Evolutionary conservation across 2,113 vertebrate species (phyloP), one percentile per base, ranked within the genome.

Genomic region (Entomyzon cyanotis): DNA sequence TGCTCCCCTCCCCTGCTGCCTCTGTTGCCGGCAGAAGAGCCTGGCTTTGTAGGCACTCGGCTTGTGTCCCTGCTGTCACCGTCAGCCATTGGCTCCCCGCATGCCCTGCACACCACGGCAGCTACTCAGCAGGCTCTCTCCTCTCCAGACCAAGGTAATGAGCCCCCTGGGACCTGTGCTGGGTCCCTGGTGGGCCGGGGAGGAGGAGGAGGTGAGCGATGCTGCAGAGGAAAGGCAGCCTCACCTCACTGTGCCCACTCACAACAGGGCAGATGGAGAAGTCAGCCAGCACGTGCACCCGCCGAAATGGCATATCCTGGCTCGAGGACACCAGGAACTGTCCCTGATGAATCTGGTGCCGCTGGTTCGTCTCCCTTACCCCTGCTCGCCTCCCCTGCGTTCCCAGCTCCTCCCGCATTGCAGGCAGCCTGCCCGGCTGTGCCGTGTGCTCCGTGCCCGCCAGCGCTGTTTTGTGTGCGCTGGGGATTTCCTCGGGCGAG

Each of bases 1-100:
- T 98, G 95, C 82, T 94, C 41, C 84, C 44, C 24, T 94, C 60
- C 75, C 59, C 68, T 37, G 37, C 92, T 94, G 82, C 80, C 78
- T 53, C 41, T 0, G 5, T 19, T 84, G 71, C 64, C 19, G 1
- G 64, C 41, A 79, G 58, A 62, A 81, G 73, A 90, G 58, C 44
- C n/a, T 28, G 53, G 65, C 68, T 96, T 75, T 25, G 60, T 78
- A 84, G 74, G 67, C 8, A 0, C 78, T 81, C 7, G 1, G 67
- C 70, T 74, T 33, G 47, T 81, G 46, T 89, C 86, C 94, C 64
- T 2, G 9, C 79, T 1, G 23, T 55, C 91, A 52, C 12, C 1
- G 9, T 46, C 55, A 64, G 83, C 83, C 86, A 0, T 15, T 7
- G 60, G 22, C 56, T 78, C 39, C 39, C 60, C 0, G 0, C 37